A percentile compares a stretch with the other conserved stretches of the same genome.
Conservation (phyloP, 2,113 vertebrate species). For the Otolemur garnettii region DNA sequence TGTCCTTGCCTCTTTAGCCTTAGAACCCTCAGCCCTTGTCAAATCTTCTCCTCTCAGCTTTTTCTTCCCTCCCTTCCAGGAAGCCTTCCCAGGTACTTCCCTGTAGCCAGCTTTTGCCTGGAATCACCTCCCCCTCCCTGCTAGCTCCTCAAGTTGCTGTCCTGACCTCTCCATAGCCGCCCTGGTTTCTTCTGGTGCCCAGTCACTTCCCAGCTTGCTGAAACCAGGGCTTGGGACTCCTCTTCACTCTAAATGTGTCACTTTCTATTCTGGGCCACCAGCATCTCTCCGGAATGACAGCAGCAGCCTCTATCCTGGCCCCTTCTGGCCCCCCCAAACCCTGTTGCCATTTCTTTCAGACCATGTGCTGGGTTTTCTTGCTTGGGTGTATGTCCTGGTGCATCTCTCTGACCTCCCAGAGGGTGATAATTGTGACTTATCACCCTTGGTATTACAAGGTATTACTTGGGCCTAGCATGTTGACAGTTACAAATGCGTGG, state of each 20-base stretch:
- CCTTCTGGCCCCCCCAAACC: neutral
- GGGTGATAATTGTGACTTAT: neutral
- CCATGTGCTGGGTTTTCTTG: neutral
- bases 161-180: neutral
- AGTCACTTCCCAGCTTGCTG: neutral
- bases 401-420: neutral
- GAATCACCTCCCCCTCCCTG: neutral
- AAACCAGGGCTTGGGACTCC: neutral
- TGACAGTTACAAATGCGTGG: neutral
- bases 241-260: neutral
- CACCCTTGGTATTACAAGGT: neutral
- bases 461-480: neutral
- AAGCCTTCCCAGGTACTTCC: neutral
- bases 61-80: neutral
- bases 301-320: neutral
- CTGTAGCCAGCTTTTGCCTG: neutral
- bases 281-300: neutral
- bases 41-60: neutral
- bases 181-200: neutral
- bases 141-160: neutral
- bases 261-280: neutral
- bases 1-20: neutral
- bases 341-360: neutral
- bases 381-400: neutral
- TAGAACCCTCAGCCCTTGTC: neutral